Percentiles rank a stretch among this genome's conserved stretches.
phyloP scores from a whole-genome alignment of 1,140 invertebrate species.

The Wasmannia auropunctata region DNA sequence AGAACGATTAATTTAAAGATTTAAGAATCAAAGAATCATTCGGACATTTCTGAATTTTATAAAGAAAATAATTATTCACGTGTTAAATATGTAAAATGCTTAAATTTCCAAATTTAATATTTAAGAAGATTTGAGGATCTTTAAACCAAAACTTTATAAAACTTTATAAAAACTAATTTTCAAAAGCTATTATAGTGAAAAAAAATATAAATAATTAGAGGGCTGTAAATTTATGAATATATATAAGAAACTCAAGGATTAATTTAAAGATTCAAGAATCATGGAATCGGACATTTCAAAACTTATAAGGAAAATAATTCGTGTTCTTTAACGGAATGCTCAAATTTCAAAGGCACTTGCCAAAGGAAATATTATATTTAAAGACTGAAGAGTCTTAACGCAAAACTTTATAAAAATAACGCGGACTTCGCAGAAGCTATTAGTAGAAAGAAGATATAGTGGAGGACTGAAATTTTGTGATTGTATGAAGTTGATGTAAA shows the following conservation, averaged over 20 bases:
- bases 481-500: conserved; percentile 1
- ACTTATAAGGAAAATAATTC: background rate
- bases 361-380: background rate
- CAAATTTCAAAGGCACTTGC: background rate
- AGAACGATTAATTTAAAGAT: too few relatives aligned
- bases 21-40: too few relatives aligned
- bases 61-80: too few relatives aligned
- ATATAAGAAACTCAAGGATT: background rate
- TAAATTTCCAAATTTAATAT: too few relatives aligned
- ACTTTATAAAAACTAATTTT: too few relatives aligned
- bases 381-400: background rate
- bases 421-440: background rate
- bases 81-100: too few relatives aligned
- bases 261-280: background rate
- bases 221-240: background rate
- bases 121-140: too few relatives aligned
- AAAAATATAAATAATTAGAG: too few relatives aligned
- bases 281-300: background rate
- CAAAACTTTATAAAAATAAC: background rate
- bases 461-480: background rate
- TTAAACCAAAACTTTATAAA: too few relatives aligned
- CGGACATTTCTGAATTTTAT: too few relatives aligned
- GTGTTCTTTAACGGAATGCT: background rate
- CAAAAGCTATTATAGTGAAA: too few relatives aligned
- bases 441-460: background rate